phyloP scores from a whole-genome alignment of 2,113 vertebrate genomes.

The Herpailurus yagouaroundi region DNA sequence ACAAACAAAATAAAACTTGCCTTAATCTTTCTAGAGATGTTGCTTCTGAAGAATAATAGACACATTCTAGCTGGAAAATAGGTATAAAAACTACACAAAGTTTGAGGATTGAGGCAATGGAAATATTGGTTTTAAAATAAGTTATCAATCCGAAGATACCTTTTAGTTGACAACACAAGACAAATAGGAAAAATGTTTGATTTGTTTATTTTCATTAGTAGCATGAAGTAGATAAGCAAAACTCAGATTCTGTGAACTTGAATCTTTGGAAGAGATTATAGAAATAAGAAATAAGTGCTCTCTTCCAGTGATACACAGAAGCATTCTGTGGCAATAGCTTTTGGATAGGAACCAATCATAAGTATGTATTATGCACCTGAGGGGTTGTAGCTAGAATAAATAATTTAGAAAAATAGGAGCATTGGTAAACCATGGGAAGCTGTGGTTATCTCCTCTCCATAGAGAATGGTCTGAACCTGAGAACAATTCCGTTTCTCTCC shows the following conservation, averaged over 20 bases:
- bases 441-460: background rate
- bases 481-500: background rate
- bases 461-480: background rate
- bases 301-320: rapidly evolving
- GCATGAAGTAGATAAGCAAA: background rate
- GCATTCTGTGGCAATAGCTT: background rate
- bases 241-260: background rate
- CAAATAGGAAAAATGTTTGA: background rate
- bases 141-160: background rate
- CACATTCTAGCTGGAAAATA: background rate
- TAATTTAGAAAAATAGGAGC: background rate
- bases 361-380: background rate
- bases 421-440: background rate
- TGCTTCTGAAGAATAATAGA: background rate
- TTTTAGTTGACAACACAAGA: background rate
- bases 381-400: background rate
- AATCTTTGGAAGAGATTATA: background rate
- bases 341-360: background rate
- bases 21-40: background rate
- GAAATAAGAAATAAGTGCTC: background rate
- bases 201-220: background rate
- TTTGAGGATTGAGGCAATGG: background rate
- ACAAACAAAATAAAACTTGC: background rate
- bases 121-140: background rate
- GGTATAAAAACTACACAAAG: background rate